phyloP scores from a whole-genome alignment of 2,888 invertebrate genomes.

The Kuschelorhynchus macadamiae region DNA sequence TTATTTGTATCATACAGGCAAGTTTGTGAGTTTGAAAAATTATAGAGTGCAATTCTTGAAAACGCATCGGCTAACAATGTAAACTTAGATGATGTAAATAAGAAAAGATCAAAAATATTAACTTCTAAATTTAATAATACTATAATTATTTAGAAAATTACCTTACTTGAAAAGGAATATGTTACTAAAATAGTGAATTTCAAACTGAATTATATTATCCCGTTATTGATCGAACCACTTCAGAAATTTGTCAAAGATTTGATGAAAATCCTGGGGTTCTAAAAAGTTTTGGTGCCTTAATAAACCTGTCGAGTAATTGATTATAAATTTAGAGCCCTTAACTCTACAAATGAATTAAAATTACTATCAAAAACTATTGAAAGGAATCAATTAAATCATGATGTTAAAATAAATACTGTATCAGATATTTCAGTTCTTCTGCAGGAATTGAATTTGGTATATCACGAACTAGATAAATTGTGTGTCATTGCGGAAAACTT shows the following conservation, averaged over 20 bases:
- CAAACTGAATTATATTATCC: background rate
- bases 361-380: constrained; percentile 3
- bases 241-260: constrained; percentile 4
- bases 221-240: constrained; percentile 4
- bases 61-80: background rate
- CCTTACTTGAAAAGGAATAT: constrained; percentile 3
- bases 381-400: constrained; percentile 2
- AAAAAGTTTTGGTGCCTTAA: background rate
- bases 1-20: constrained; percentile 5
- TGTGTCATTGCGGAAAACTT: background rate
- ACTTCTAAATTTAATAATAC: background rate
- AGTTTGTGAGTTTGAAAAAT: constrained; percentile 1
- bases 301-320: constrained; percentile 1
- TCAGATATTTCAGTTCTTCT: background rate
- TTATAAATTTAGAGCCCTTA: constrained; percentile 3
- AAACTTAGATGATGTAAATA: constrained; percentile 4
- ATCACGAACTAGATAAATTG: no score
- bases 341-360: background rate
- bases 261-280: constrained; percentile 5
- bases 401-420: constrained; percentile 5
- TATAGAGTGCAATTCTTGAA: constrained; percentile 1
- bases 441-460: no score
- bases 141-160: background rate
- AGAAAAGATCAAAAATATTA: background rate
- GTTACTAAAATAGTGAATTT: background rate